Conservation (phyloP, 2,113 vertebrate species). For the Pavo muticus region DNA sequence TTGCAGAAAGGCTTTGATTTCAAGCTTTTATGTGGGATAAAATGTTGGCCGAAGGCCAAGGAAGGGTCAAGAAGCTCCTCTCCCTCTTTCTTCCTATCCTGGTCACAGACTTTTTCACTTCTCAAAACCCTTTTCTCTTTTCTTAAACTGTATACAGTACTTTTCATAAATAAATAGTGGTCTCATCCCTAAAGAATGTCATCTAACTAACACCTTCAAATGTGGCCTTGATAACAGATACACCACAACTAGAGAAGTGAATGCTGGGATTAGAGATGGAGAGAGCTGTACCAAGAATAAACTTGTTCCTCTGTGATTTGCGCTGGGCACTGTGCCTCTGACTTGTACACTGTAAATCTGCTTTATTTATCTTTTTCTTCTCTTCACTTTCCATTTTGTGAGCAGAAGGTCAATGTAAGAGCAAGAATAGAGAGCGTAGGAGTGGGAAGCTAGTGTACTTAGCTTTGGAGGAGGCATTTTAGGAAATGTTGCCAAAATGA, state of each 20-base stretch:
- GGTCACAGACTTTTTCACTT: not conserved
- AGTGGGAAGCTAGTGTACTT: slow-evolving; percentile 63
- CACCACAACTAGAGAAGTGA: not conserved
- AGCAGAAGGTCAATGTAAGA: slow-evolving; percentile 67
- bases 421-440: slow-evolving; percentile 64
- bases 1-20: not conserved
- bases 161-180: slow-evolving; percentile 29
- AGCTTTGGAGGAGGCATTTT: slow-evolving; percentile 57
- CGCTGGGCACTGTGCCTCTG: slow-evolving; percentile 46
- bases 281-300: slow-evolving; percentile 27
- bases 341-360: slow-evolving; percentile 54
- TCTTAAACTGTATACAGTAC: not conserved
- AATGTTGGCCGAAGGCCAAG: slow-evolving; percentile 15
- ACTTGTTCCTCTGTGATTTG: slow-evolving; percentile 64
- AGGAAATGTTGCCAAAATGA: slow-evolving; percentile 59
- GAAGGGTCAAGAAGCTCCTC: not conserved
- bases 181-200: not conserved
- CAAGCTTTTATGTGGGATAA: not conserved
- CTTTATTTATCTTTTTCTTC: slow-evolving; percentile 63
- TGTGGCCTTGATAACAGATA: not conserved
- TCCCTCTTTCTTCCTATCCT: not conserved
- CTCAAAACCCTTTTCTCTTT: not conserved
- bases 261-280: not conserved
- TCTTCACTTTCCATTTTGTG: slow-evolving; percentile 68
- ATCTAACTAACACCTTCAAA: not conserved